A percentile compares a stretch with the other conserved stretches of the same genome.
phyloP scores from a whole-genome alignment of 1,140 invertebrate species.

The Oscheius sp. region DNA sequence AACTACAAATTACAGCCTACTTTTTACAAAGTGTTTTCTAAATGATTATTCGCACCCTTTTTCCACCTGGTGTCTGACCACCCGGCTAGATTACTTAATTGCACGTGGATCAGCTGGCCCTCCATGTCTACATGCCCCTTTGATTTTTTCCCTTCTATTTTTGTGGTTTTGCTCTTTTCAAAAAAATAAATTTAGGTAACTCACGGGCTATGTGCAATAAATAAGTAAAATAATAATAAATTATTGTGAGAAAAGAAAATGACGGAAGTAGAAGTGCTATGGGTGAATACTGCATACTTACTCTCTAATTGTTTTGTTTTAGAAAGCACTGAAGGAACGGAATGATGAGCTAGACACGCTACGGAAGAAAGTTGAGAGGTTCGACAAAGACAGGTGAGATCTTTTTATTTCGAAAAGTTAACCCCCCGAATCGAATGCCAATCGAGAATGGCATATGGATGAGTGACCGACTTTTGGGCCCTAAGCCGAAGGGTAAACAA shows the following conservation, averaged over 20 bases:
- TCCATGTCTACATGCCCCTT: too few species aligned
- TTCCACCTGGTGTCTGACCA: too few species aligned
- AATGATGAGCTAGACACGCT: conserved; percentile 33
- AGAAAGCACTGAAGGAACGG: conserved; percentile 40
- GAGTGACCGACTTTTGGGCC: background rate
- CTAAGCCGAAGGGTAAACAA: background rate
- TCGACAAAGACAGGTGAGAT: conserved; percentile 39
- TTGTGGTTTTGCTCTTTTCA: too few species aligned
- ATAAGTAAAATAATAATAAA: background rate
- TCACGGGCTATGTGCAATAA: conserved; percentile 3
- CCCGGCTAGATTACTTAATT: too few species aligned
- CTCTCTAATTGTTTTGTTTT: conserved; percentile 14
- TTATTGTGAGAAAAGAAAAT: background rate
- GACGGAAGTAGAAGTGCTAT: background rate
- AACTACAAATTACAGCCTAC: too few species aligned
- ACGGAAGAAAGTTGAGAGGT: conserved; percentile 36
- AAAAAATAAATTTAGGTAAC: too few species aligned
- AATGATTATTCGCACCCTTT: too few species aligned
- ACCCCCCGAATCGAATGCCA: background rate
- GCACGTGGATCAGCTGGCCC: too few species aligned
- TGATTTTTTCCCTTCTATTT: too few species aligned
- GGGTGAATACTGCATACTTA: background rate
- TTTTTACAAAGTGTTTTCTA: too few species aligned
- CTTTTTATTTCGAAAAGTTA: background rate
- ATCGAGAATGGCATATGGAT: background rate